Evolutionary conservation across 2,888 invertebrate species (phyloP).

Genomic region (Drosophila trichaetosa): DNA sequence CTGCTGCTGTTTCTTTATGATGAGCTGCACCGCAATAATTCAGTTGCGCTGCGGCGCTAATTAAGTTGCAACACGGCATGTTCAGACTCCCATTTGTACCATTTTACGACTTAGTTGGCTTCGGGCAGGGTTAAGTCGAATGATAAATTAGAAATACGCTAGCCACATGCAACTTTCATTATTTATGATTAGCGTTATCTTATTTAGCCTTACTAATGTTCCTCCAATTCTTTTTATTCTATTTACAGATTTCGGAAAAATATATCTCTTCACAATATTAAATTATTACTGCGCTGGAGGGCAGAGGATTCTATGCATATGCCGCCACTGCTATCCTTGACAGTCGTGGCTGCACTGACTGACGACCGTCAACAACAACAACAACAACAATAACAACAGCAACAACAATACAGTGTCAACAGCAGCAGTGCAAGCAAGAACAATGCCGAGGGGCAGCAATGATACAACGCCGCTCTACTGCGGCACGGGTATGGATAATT

Average conservation of each 20-base stretch:
- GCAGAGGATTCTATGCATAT: conserved; percentile 37
- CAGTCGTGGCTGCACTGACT: conserved; percentile 42
- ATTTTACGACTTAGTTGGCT: conserved; percentile 45
- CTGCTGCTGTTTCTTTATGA: conserved; percentile 18
- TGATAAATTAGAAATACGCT: conserved; percentile 30
- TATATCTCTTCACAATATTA: conserved; percentile 34
- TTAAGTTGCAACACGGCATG: conserved; percentile 31
- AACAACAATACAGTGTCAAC: conserved; percentile 26
- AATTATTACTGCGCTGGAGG: conserved; percentile 65
- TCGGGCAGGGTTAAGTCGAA: conserved; percentile 11
- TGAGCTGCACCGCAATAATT: conserved; percentile 16
- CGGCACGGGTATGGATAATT: conserved; percentile 82
- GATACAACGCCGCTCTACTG: conserved; percentile 79
- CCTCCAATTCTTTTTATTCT: conserved; percentile 21
- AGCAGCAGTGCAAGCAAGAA: conserved; percentile 34
- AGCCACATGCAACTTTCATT: conserved; percentile 28
- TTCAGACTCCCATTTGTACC: conserved; percentile 9
- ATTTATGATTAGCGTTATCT: conserved; percentile 33
- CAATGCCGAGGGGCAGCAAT: conserved; percentile 68
- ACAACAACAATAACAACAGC: conserved; percentile 29
- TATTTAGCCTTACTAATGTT: neutral
- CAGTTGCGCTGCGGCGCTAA: conserved; percentile 11
- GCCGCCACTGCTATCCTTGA: conserved; percentile 51
- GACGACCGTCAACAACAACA: conserved; percentile 47
- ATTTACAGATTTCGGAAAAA: conserved; percentile 48